Evolutionary conservation across 2,888 invertebrate genomes (phyloP).

Genomic region (Dysmachus trigonus): DNA sequence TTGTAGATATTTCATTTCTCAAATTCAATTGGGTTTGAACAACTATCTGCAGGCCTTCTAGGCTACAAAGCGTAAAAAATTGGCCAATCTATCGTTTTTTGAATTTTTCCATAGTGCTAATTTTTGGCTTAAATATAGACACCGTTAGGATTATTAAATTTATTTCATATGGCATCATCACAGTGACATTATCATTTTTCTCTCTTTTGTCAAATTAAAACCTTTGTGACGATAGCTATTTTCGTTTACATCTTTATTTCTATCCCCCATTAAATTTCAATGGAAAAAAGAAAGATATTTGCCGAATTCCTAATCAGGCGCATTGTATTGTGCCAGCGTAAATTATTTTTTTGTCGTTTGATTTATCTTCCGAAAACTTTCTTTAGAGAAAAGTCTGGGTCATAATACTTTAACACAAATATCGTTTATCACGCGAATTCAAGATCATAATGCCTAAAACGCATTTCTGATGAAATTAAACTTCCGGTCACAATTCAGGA

Average conservation of each 20-base stretch:
- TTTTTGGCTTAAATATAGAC: background rate
- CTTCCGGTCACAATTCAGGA: no score
- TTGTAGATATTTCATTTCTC: background rate
- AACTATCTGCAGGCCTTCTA: no score
- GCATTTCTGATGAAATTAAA: no score
- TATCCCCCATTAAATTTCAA: background rate
- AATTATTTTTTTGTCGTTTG: background rate
- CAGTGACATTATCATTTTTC: background rate
- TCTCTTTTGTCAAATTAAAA: background rate
- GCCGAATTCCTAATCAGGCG: background rate
- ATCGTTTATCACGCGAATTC: no score
- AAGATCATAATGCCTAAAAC: no score
- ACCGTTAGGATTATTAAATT: background rate
- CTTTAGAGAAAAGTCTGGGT: no score
- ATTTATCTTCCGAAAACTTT: background rate
- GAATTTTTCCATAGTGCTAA: background rate
- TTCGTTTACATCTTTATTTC: background rate
- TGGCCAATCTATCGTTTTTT: background rate
- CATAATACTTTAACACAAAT: no score
- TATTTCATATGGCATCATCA: background rate
- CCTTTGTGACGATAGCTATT: background rate
- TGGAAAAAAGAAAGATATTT: background rate
- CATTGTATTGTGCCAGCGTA: background rate
- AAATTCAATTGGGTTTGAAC: background rate
- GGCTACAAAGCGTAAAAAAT: background rate